These are phyloP conservation scores for Delia radicum DNA, from an alignment of 1,140 invertebrate species.

Conservation along the genomic window DNA sequence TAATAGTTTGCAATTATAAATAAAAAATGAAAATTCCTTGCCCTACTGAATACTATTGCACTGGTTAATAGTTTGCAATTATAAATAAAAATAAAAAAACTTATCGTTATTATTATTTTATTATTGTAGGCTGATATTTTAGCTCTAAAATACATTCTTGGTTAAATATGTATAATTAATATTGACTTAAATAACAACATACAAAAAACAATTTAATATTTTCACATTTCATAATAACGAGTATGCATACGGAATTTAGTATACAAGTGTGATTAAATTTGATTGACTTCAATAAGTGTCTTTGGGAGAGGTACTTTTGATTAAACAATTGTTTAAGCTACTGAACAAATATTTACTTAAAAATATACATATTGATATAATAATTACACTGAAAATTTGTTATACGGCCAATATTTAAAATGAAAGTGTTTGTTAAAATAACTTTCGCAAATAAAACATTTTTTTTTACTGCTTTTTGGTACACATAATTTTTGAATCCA, in stretches of 20 bases:
- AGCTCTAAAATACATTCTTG: neutral
- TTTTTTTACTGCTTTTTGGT: too few species aligned
- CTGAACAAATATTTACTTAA: neutral
- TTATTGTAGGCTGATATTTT: neutral
- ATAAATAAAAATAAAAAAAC: too few species aligned
- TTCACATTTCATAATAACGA: neutral
- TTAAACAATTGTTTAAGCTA: neutral
- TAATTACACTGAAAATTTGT: too few species aligned
- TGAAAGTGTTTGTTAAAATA: too few species aligned
- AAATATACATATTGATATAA: neutral
- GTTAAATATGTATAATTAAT: neutral
- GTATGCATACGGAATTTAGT: too few species aligned
- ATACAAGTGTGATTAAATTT: too few species aligned
- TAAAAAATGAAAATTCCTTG: neutral
- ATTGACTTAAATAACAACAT: neutral
- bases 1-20: neutral
- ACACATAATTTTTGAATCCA: too few species aligned
- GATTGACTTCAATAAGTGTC: neutral
- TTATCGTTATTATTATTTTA: neutral
- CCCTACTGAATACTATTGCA: neutral
- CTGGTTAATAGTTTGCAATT: too few species aligned
- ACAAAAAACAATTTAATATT: neutral
- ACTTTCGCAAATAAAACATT: too few species aligned
- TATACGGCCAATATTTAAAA: too few species aligned
- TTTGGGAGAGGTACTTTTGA: neutral